These are phyloP conservation scores for Rhinolophus ferrumequinum DNA, from an alignment of 2,113 vertebrate genomes.

Conservation along the genomic window DNA sequence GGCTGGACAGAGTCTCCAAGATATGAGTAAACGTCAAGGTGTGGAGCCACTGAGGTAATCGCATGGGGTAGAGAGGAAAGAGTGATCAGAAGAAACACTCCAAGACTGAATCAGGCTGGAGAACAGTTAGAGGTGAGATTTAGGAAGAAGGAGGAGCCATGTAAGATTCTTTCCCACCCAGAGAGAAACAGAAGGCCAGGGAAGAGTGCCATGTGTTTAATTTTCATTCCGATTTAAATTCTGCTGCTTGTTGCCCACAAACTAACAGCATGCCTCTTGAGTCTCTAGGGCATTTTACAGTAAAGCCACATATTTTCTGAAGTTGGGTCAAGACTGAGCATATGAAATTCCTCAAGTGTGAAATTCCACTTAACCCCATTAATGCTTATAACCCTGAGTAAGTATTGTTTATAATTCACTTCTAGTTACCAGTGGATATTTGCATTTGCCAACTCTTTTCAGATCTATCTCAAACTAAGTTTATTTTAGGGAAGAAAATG, in stretches of 20 bases:
- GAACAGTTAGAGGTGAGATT: neutral
- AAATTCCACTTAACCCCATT: slow-evolving; percentile 88
- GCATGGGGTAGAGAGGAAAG: neutral
- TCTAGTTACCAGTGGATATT: slow-evolving; percentile 82
- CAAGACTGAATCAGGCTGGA: neutral
- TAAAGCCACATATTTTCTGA: slow-evolving; percentile 81
- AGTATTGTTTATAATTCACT: slow-evolving; percentile 86
- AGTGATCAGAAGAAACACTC: neutral
- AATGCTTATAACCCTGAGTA: slow-evolving; percentile 81
- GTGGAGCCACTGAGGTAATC: neutral
- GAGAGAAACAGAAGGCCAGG: slow-evolving; percentile 75
- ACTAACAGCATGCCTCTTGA: slow-evolving; percentile 69
- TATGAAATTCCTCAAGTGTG: slow-evolving; percentile 86
- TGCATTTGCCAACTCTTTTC: slow-evolving; percentile 79
- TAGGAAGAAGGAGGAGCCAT: slow-evolving; percentile 33
- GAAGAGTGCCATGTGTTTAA: slow-evolving; percentile 72
- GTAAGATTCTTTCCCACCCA: slow-evolving; percentile 14
- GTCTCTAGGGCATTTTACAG: slow-evolving; percentile 79
- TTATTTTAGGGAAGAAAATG: slow-evolving; percentile 69
- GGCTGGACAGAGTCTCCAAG: neutral
- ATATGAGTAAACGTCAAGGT: neutral
- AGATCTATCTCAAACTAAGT: slow-evolving; percentile 54
- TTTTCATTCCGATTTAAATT: slow-evolving; percentile 75
- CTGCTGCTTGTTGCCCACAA: slow-evolving; percentile 51
- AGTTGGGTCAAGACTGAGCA: slow-evolving; percentile 84